Evolutionary conservation across 2,888 invertebrate genomes (phyloP), one percentile per base, ranked within the genome.

Genomic region (Hirtodrosophila duncani): DNA sequence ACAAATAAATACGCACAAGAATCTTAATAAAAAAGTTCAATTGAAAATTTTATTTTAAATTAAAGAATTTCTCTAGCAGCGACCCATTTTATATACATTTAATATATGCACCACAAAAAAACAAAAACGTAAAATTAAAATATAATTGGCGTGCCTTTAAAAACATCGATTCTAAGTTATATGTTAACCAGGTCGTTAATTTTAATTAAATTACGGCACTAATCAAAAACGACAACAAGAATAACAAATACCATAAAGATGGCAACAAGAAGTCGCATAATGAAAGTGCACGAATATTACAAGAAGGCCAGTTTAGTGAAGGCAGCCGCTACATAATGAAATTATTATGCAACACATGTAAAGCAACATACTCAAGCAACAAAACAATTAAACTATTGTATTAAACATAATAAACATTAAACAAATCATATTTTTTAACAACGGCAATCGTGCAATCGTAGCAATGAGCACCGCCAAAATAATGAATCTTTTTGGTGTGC

Each of bases 381-480:
- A 37, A 53, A 56, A 43, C 23, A 17, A 44, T 41, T 17, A 56
- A 51, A 37, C 30, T 23, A 49, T 23, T 26, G 9, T 27, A 49
- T 31, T 31, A 29, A 16, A 51, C n/a, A 24, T 52, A 44, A 59
- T 34, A 27, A 27, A 29, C 18, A 39, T 24, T 10, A 9, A 14
- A 14, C 7, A 18, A 23, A 37, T n/a, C 8, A 41, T 9, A 30
- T 57, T 57, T 67, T 29, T 44, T 75, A 63, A 53, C 52, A 77
- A 63, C 81, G 72, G 72, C 72, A 80, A 80, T 65, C 72, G 72
- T 72, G 72, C 71, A 71, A 71, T 71, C 71, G 60, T 79, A 60
- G 67, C 51, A 68, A 67, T 20, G 59, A 33, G 51, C 52, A 63
- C 39, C 45, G 52, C 57, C 63, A 60, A 45, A 66, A 49, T 51